Base-by-base conservation (phyloP, 2,113 vertebrate species). In the Trichomycterus rosablanca region DNA sequence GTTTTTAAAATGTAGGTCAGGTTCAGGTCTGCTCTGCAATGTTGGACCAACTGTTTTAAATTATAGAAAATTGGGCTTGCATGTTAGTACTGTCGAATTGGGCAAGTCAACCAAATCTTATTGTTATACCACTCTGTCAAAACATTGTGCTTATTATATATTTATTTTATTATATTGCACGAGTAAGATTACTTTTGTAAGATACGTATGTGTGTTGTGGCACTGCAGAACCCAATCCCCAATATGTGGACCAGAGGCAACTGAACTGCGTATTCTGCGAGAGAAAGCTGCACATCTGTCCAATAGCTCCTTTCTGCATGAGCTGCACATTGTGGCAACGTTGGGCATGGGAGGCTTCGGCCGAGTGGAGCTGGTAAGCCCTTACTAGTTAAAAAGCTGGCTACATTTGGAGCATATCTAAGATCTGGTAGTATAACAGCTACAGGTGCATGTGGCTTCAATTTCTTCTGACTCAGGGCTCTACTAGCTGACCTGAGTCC, bases 281-380 rank as follows among this genome's bases (percentile, higher is more conserved):
- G 90, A 94, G 73, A 92, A 84, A 73, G 79, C 93, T 46, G 74
- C 83, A 70, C 81, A 74, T 46, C 83, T 97, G 54, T 85, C 88
- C 53, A 59, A 76, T 44, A 79, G 77, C 9, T 80, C 80, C 53
- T 92, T 92, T 30, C 89, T 94, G 80, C 82, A 89, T 76, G 81
- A 90, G 61, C 87, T 97, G 52, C 85, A 95, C 76, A 76, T 92
- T 76, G 79, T 97, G 22, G 84, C 90, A 5, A 97, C 93, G n/a
- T 79, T 97, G 74, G 93, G 93, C 60, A 88, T 92, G 76, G 94
- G 93, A 75, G 93, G 94, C 68, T 97, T 97, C 68, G 94, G 94
- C 78, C 88, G 94, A 81, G 93, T 97, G 66, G 93, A 95, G 74
- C 90, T 97, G 86, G 94, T 97, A 89, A 91, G 91, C 30, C 11